Base-by-base conservation (phyloP, 2,888 invertebrate species). In the Stenoptilia bipunctidactyla region DNA sequence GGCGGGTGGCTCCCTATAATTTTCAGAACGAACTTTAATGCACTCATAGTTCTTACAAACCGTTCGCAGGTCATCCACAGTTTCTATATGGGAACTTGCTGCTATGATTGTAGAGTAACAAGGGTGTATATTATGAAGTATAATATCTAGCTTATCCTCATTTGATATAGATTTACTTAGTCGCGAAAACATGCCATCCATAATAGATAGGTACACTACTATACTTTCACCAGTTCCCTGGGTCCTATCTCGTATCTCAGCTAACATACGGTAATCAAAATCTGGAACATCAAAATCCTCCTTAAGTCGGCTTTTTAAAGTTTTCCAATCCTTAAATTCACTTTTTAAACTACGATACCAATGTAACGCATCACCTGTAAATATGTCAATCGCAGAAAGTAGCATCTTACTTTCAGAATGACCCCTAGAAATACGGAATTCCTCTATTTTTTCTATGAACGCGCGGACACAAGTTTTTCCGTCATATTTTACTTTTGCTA, bases 101-200 rank as follows among this genome's bases (percentile, higher is more conserved):
- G 49, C 42, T 34, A 49, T 30, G 4, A 40, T 41, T 12, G 34
- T 46, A 10, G 46, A 41, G 25, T 49, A 47, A 10, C 36, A 37
- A 9, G 46, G 47, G 2, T 44, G 20, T 3, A 46, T 43, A 9
- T 47, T 49, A 33, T 49, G 51, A 1, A 44, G 15, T 2, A 46
- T 13, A 1, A 46, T 45, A 30, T 47, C 42, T 9, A 45, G 35
- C 30, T 45, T 38, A n/a, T 49, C 49, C 2, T 40, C 34, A n/a
- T 49, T 45, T 2, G 43, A 15, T 2, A 44, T 8, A 1, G 38
- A 14, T n/a, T 40, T 41, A 20, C 15, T 25, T 6, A 49, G 27
- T 6, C 46, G 34, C 2, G 47, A 44, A 27, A 49, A 47, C 43
- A 49, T 42, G 10, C 45, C 45, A 9, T 35, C 14, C 47, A 49